Evolutionary conservation across 2,888 invertebrate genomes (phyloP).

Genomic region (Hipparchia semele): DNA sequence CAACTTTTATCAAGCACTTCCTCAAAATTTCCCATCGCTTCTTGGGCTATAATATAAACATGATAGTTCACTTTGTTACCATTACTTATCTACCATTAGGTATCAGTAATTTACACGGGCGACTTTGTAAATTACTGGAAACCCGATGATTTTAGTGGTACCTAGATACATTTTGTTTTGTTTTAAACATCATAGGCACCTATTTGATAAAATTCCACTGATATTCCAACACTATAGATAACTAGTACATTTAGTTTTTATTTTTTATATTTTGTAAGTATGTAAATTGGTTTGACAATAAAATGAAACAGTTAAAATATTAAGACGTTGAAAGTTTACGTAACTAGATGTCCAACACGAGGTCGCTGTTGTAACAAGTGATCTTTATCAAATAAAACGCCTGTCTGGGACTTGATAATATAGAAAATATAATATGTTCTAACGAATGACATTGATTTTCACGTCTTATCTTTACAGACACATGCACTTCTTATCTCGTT

Average conservation of each 20-base stretch:
- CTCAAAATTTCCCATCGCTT: neutral
- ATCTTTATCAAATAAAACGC: conserved; percentile 26
- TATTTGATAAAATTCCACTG: too few relatives aligned
- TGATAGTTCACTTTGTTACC: too few relatives aligned
- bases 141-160: too few relatives aligned
- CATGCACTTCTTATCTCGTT: neutral
- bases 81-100: too few relatives aligned
- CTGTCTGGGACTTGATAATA: conserved; percentile 1
- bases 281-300: conserved; percentile 1
- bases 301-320: conserved; percentile 7
- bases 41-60: neutral
- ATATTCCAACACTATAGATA: too few relatives aligned
- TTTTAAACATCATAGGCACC: too few relatives aligned
- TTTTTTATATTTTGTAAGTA: neutral
- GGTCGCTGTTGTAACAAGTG: conserved; percentile 3
- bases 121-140: too few relatives aligned
- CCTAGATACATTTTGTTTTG: too few relatives aligned
- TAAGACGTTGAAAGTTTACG: conserved; percentile 12
- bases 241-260: too few relatives aligned
- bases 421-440: neutral
- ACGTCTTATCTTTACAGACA: neutral
- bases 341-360: conserved; percentile 18
- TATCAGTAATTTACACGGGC: too few relatives aligned
- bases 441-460: neutral
- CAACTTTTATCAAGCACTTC: neutral